These are phyloP conservation scores for Drosophila bipectinata DNA, from an alignment of 1,140 invertebrate genomes.

Conservation along the genomic window DNA sequence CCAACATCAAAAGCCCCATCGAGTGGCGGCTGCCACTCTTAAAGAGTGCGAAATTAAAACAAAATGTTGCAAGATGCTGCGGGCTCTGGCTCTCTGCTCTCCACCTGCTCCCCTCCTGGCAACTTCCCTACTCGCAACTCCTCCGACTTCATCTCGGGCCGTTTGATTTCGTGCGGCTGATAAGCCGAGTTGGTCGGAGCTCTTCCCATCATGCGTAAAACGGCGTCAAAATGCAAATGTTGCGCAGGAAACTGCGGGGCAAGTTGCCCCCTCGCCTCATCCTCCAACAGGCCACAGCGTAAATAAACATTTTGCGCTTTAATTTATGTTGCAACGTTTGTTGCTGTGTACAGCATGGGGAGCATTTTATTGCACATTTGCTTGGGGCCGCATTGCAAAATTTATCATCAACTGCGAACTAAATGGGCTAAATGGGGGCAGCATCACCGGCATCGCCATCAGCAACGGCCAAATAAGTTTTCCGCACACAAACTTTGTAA, in stretches of 20 bases:
- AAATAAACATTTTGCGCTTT: constrained; percentile 79
- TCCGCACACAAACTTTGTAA: constrained; percentile 24
- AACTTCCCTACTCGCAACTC: not conserved
- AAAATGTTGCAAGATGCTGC: constrained; percentile 81
- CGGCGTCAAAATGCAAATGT: constrained; percentile 79
- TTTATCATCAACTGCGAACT: constrained; percentile 56
- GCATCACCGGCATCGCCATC: constrained; percentile 7
- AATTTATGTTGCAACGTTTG: constrained; percentile 67
- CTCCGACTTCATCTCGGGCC: constrained; percentile 40
- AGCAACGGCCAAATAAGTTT: constrained; percentile 24
- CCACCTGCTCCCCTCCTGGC: not conserved
- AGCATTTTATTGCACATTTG: constrained; percentile 71
- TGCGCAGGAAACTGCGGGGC: constrained; percentile 64
- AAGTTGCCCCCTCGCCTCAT: not conserved
- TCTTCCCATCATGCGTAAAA: constrained; percentile 74
- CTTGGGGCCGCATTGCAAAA: constrained; percentile 54
- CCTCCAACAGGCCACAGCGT: constrained; percentile 25
- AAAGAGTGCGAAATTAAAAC: constrained; percentile 80
- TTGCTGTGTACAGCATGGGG: constrained; percentile 55
- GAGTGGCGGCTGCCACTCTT: constrained; percentile 75
- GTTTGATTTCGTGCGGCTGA: constrained; percentile 71
- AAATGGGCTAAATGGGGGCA: constrained; percentile 47
- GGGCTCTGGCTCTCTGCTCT: constrained; percentile 41
- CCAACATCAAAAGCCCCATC: constrained; percentile 74
- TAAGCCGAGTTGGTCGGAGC: constrained; percentile 57